Conservation (phyloP, 2,113 vertebrate genomes). For the Apeltes quadracus region DNA sequence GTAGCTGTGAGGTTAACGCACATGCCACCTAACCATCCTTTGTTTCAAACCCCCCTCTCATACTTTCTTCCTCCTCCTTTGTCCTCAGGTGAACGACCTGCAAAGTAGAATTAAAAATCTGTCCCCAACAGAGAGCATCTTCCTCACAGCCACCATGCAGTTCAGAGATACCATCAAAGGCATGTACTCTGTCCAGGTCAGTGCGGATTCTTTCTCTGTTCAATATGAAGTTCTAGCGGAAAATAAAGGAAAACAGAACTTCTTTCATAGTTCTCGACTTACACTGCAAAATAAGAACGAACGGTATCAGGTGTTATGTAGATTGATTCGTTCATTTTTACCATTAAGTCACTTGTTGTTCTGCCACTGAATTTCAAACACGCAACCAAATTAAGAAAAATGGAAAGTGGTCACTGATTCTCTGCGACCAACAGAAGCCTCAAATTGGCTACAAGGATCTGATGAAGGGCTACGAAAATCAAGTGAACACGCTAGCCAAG, state of each 20-base stretch:
- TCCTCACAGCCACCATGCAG: constrained; percentile 88
- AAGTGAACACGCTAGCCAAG: constrained; percentile 84
- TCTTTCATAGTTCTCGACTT: too few species aligned
- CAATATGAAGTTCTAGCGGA: not conserved
- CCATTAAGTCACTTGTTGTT: not conserved
- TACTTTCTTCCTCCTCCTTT: not conserved
- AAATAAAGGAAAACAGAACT: too few species aligned
- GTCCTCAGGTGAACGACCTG: constrained; percentile 88
- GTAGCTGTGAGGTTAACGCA: not conserved
- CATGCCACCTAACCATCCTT: not conserved
- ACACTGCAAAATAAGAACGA: too few species aligned
- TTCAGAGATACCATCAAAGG: constrained; percentile 93
- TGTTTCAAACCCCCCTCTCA: not conserved
- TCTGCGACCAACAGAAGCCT: constrained; percentile 81
- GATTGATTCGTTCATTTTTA: not conserved
- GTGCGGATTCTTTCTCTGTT: constrained; percentile 50
- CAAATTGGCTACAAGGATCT: constrained; percentile 90
- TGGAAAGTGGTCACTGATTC: not conserved
- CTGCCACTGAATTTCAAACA: not conserved
- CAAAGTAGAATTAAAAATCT: constrained; percentile 80
- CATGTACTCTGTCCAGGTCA: constrained; percentile 92
- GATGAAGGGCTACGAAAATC: constrained; percentile 89
- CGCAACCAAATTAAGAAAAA: not conserved
- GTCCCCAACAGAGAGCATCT: constrained; percentile 88
- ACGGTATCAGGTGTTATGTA: not conserved